Base-by-base conservation (phyloP, 2,113 vertebrate genomes). In the Sylvilagus bachmani region DNA sequence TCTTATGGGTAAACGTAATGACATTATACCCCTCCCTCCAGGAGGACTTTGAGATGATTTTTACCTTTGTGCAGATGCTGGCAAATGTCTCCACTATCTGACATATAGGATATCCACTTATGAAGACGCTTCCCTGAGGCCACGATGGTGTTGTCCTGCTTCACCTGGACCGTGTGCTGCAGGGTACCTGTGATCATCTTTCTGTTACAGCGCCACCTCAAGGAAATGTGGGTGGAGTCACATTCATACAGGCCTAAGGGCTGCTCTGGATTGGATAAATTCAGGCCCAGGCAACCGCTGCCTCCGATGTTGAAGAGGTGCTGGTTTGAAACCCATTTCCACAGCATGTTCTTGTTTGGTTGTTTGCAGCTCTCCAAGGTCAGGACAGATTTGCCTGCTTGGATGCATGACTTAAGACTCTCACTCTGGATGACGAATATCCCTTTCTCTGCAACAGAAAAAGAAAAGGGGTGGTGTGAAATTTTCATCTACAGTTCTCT, bases 321-420 rank as follows among this genome's bases (percentile, higher is more conserved):
- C 81, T 96, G 98, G 29, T 98, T 98, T 67, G 99, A 99, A 6
- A 99, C 99, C 99, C 99, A 99, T 98, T 99, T 99, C 99, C 99
- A 99, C 8, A 99, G 96, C 99, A 99, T 99, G 90, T 97, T 55
- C 19, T 98, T 93, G 2, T 99, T 99, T 11, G 98, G 98, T 14
- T 81, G 98, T 66, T 97, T 14, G 1, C 99, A 99, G 91, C 98
- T 98, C 94, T 98, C 98, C 95, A 99, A 96, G 85, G 98, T 97
- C 93, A 99, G 97, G 71, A 97, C 97, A 6, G 94, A 97, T 55
- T 95, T 95, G 31, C 98, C 98, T 22, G 97, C 98, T 29, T 97
- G 97, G 93, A 99, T 97, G 91, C 99, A 99, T 85, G 98, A 98
- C 62, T 98, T 97, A 44, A 98, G 97, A 38, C 96, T 95, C 75